Conservation (phyloP, 1,140 invertebrate species). For the Brachionus angularis region DNA sequence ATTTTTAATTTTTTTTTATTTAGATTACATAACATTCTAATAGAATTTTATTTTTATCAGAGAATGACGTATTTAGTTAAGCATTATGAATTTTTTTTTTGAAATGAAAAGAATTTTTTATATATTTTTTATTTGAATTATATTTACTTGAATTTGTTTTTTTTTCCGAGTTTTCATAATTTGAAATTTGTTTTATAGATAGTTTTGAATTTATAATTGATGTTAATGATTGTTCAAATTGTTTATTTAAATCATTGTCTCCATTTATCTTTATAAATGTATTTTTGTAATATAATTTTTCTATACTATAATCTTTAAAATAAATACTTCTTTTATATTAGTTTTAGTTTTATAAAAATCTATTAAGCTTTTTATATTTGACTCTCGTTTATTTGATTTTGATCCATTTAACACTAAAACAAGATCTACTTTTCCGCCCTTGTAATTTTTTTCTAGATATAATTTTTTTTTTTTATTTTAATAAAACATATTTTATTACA, state of each 20-base stretch:
- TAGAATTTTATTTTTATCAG: too few relatives aligned
- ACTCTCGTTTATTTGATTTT: neutral
- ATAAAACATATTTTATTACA: neutral
- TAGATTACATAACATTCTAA: too few relatives aligned
- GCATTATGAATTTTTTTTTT: too few relatives aligned
- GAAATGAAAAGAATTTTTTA: too few relatives aligned
- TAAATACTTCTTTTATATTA: slow-evolving; percentile 1
- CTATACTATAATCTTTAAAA: neutral
- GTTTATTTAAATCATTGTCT: slow-evolving; percentile 19
- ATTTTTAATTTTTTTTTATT: too few relatives aligned
- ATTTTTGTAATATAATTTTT: neutral
- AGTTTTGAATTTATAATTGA: neutral
- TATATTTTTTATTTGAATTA: too few relatives aligned
- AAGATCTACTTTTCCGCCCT: slow-evolving; percentile 7
- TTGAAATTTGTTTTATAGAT: neutral
- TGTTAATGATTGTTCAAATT: neutral
- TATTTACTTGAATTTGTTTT: slow-evolving; percentile 27
- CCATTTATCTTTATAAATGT: slow-evolving; percentile 6
- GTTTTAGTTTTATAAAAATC: slow-evolving; percentile 12
- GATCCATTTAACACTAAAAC: neutral
- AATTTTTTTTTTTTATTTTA: too few relatives aligned
- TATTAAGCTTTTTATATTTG: neutral
- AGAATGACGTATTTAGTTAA: too few relatives aligned
- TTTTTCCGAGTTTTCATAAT: neutral
- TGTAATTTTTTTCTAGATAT: neutral